Percentiles rank a stretch among this genome's conserved stretches.
Conservation (phyloP, 2,888 invertebrate genomes). For the Sericinus montela region DNA sequence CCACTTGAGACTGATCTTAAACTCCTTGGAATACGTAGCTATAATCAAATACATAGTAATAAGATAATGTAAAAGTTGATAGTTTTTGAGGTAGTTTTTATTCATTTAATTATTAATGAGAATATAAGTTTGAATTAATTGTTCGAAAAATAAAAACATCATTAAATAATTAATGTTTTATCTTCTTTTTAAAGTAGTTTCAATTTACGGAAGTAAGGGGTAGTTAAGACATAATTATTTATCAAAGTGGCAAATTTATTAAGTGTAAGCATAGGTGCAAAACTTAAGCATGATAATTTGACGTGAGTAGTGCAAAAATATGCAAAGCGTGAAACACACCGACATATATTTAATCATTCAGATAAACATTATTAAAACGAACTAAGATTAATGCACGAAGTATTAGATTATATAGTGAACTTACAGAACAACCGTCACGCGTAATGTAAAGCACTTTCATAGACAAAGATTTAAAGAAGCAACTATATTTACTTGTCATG, state of each 20-base stretch:
- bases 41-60: too few relatives aligned
- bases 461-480: background rate
- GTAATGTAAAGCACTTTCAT: background rate
- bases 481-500: background rate
- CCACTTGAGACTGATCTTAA: too few relatives aligned
- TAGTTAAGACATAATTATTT: too few relatives aligned
- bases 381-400: background rate
- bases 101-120: too few relatives aligned
- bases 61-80: too few relatives aligned
- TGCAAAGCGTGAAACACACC: background rate
- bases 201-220: too few relatives aligned
- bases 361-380: background rate
- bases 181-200: too few relatives aligned
- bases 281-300: background rate
- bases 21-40: too few relatives aligned
- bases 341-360: background rate
- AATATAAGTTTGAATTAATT: too few relatives aligned
- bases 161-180: too few relatives aligned
- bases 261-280: background rate
- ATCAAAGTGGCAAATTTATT: background rate
- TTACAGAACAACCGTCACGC: constrained; percentile 1
- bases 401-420: background rate
- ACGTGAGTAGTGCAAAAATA: constrained; percentile 6
- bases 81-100: too few relatives aligned
- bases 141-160: too few relatives aligned